Evolutionary conservation across 2,888 invertebrate species (phyloP), one percentile per base, ranked within the genome.

Genomic region (Plutella xylostella): DNA sequence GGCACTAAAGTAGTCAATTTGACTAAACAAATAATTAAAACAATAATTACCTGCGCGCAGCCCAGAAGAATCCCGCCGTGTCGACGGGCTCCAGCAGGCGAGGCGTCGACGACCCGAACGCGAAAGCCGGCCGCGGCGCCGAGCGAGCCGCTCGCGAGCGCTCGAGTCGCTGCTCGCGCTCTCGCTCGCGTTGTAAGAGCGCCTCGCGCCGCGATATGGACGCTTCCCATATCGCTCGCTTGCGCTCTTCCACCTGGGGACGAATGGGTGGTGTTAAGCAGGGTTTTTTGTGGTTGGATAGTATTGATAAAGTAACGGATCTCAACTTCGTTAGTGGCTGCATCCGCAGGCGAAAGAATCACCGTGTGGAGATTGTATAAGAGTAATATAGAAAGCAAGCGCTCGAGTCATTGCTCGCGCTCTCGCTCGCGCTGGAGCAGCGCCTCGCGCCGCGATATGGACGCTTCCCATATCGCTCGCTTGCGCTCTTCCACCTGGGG

Each of bases 61-160:
- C 92, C 94, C 93, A 94, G 86, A 91, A 94, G 63, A 90, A 88
- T 53, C 90, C 89, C 47, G 89, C 89, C 55, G 91, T 89, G 68
- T 94, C 93, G 50, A 90, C 88, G 45, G 93, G 92, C 69, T 94
- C 93, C 60, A 94, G 85, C 84, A 94, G 89, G 51, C 96, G 87
- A 51, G 96, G 95, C 51, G 94, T 96, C 55, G 94, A 95, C 59
- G 94, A 95, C 48, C 96, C 96, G 79, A 96, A 96, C 45, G 95
- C 96, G 82, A 94, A 96, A 46, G 91, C 92, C 6, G 78, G 67
- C 37, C 80, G 67, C n/a, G 80, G 79, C 21, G 79, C 55, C 59
- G 92, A 88, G 65, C 94, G 93, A 59, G 92, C 89, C 61, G 89
- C 89, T 61, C 89, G 89, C 71, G 91, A 92, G 43, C 91, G 87